Evolutionary conservation across 2,797 vertebrate genomes (phyloP), one percentile per base, ranked within the genome.

Genomic region (Phaenicophaeus curvirostris): DNA sequence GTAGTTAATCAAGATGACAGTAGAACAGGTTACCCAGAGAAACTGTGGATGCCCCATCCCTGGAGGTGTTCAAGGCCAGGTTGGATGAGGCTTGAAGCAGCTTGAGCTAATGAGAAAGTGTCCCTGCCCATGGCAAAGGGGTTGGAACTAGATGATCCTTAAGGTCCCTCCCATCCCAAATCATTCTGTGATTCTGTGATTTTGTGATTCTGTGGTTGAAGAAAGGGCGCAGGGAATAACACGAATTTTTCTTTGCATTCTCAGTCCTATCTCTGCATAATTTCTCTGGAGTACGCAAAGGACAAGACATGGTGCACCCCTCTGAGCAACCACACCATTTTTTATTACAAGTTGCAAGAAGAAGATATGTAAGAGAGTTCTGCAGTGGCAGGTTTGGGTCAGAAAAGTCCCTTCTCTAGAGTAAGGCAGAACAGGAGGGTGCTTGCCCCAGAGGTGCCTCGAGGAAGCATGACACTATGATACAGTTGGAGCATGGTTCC

Each of bases 401-500:
- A 62, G 51, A 69, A 85, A 80, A 58, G 6, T 80, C 20, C 11
- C 33, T 84, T 39, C 23, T 50, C 8, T 24, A 54, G n/a, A 76
- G 15, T 39, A 66, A 83, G 39, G 61, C 15, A 28, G 48, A 74
- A 65, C 2, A 88, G 24, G 12, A 28, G 6, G 6, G 30, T 78
- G 11, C 11, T 88, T 63, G 17, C 7, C 39, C 23, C 31, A 30
- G 48, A 23, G 9, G 7, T 67, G 39, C 66, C 33, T 53, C 11
- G 1, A 30, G 23, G 39, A 74, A 25, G 19, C 1, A 4, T 13
- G 31, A 35, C 33, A 31, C 15, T 30, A 23, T 1, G 2, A 20
- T 27, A 14, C 0, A 1, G 20, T 4, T 25, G 31, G 21, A 51
- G 25, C 23, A 50, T 14, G 19, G 42, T 71, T 33, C 30, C 9